Base-by-base conservation (phyloP, 2,888 invertebrate species). In the Apantesis nais region DNA sequence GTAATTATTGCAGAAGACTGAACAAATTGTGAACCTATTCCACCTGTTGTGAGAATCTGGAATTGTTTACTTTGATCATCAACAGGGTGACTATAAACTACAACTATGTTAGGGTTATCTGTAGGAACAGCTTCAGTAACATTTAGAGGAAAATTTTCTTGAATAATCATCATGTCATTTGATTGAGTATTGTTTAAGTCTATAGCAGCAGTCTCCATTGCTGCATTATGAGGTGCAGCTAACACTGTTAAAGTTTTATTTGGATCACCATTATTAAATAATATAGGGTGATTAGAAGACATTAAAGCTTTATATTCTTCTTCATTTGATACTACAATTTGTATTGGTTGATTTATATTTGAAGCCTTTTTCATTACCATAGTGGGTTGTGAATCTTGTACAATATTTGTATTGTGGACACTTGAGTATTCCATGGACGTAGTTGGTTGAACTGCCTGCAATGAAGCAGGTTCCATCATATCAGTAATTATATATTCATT, bases 131-230 rank as follows among this genome's bases (percentile, higher is more conserved):
- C 85, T 78, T 95, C 93, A 74, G 95, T 90, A 34, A 95, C 96
- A 90, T 95, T 96, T 55, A 96, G 88, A 72, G 96, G 95, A 85
- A 95, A 96, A 76, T 96, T 93, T 78, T 96, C 95, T 76, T 95
- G 96, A 63, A 96, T 90, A 67, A 96, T 96, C 96, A 96, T 96
- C 85, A 96, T 96, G 65, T 96, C 91, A 90, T 95, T 96, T 76
- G 95, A 90, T 64, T 96, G 95, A n/a, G 95, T 89, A 68, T 88
- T 93, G 66, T 95, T 92, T 74, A 96, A 89, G 65, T 95, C 90
- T 73, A 94, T 90, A 41, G 87, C 75, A 60, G 89, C 78, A 69
- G 89, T 83, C 71, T 90, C 88, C 65, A 93, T 79, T 55, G 87
- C 66, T 48, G 87, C 76, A 71, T 82, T 83, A 72, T 92, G 89